Evolutionary conservation across 1,140 invertebrate genomes (phyloP).

Genomic region (Pinna nobilis): DNA sequence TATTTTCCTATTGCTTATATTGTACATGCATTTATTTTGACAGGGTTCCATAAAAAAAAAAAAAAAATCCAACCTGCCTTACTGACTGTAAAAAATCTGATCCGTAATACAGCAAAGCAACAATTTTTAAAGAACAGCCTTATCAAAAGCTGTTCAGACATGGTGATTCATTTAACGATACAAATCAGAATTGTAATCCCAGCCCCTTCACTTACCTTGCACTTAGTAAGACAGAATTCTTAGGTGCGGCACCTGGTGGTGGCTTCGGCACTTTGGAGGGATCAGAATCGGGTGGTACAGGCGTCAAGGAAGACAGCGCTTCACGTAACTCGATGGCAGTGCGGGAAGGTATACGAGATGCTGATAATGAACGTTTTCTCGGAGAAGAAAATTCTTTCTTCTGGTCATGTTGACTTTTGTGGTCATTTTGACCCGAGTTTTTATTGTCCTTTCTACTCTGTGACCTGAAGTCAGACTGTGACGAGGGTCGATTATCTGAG

Average conservation of each 20-base stretch:
- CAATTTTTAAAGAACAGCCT: too few relatives aligned
- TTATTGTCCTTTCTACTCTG: constrained; percentile 12
- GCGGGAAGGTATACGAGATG: constrained; percentile 43
- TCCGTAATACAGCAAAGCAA: too few relatives aligned
- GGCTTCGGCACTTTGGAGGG: constrained; percentile 40
- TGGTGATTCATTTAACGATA: background rate
- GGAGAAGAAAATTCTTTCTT: constrained; percentile 16
- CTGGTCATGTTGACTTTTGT: constrained; percentile 11
- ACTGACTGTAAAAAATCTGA: too few relatives aligned
- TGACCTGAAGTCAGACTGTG: too few relatives aligned
- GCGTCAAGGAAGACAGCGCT: constrained; percentile 26
- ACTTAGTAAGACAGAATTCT: constrained; percentile 34
- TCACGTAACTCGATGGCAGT: constrained; percentile 36
- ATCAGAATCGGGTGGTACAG: constrained; percentile 34
- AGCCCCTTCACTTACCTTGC: constrained; percentile 42
- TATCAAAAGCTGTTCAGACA: too few relatives aligned
- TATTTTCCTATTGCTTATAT: too few relatives aligned
- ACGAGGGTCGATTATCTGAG: background rate
- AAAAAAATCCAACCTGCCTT: too few relatives aligned
- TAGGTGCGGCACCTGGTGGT: constrained; percentile 41
- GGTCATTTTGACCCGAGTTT: constrained; percentile 1
- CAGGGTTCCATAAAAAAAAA: too few relatives aligned
- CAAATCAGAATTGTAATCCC: too few relatives aligned
- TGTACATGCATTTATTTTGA: too few relatives aligned
- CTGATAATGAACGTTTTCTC: constrained; percentile 51